Evolutionary conservation across 2,113 vertebrate species (phyloP), one percentile per base, ranked within the genome.

Genomic region (Centropristis striata): DNA sequence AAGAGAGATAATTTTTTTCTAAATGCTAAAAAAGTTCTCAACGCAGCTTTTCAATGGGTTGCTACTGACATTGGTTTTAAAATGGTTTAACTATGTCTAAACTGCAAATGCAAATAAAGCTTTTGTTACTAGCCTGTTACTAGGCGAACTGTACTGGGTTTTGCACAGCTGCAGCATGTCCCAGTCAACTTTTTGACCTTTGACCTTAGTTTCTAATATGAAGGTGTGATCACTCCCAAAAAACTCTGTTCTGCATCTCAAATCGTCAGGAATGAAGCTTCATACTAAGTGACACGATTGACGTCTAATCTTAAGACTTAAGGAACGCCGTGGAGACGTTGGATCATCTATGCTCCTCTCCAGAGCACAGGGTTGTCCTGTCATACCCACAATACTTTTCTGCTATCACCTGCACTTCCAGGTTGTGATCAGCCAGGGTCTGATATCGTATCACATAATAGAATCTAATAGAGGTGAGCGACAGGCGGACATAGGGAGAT

Each of bases 391-490:
- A 74, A 67, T 76, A 51, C 59, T 27, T 65, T 54, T 74, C 41
- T 69, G 39, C 61, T 69, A 41, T 73, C 50, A 21, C 53, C 55
- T 59, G 51, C 81, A 64, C 71, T 72, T 89, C 58, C 63, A 69
- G 80, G 60, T 81, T 23, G 20, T 51, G 47, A 81, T 79, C 39
- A 71, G 65, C 64, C 69, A 50, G n/a, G 39, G 42, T 71, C 55
- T 75, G 77, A 91, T 92, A 90, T 88, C 39, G 47, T 91, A 92
- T 93, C 89, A 86, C 84, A 83, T 87, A 90, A 92, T 92, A 77
- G 68, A 81, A 92, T 92, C 86, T 81, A 72, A 88, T 83, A 75
- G 86, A 80, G 85, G 75, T 78, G 63, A 68, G 57, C 23, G 71
- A 68, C 70, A 71, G 74, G 61, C 73, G 71, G 55, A 75, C 63